Conservation (phyloP, 2,888 invertebrate species). For the Neoascia interrupta region DNA sequence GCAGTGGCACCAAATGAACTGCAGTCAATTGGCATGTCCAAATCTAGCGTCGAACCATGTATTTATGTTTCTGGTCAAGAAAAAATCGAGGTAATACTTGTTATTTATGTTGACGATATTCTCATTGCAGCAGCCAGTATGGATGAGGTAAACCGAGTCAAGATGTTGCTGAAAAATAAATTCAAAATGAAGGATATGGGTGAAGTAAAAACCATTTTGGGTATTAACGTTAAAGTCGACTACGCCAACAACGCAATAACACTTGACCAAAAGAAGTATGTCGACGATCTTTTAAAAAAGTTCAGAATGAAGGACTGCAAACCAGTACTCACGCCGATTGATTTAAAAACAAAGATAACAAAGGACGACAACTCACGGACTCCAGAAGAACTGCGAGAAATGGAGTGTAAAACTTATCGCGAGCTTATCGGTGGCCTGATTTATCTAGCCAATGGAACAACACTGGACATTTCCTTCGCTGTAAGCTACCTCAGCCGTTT, state of each 20-base stretch:
- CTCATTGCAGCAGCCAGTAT: neutral
- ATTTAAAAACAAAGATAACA: too few species aligned
- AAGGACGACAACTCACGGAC: too few species aligned
- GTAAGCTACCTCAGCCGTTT: conserved; percentile 26
- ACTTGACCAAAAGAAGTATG: conserved; percentile 43
- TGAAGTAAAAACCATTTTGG: neutral
- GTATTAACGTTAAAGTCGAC: neutral
- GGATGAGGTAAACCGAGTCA: neutral
- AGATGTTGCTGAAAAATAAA: neutral
- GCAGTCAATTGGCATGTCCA: neutral
- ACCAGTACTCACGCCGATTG: conserved; percentile 57
- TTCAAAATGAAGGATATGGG: conserved; percentile 8
- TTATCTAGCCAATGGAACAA: conserved; percentile 46
- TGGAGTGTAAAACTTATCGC: too few species aligned
- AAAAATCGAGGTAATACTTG: neutral
- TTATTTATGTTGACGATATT: neutral
- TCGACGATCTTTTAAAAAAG: too few species aligned
- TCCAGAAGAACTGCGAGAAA: too few species aligned
- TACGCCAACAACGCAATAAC: conserved; percentile 37
- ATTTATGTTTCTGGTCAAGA: neutral
- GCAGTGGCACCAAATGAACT: conserved; percentile 43
- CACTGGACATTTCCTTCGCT: conserved; percentile 61
- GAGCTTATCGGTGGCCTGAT: conserved; percentile 64
- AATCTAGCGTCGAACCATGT: neutral
- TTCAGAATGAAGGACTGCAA: conserved; percentile 57